Conservation (phyloP, 23 tunicate species). For the Clavelina lepadiformis region DNA sequence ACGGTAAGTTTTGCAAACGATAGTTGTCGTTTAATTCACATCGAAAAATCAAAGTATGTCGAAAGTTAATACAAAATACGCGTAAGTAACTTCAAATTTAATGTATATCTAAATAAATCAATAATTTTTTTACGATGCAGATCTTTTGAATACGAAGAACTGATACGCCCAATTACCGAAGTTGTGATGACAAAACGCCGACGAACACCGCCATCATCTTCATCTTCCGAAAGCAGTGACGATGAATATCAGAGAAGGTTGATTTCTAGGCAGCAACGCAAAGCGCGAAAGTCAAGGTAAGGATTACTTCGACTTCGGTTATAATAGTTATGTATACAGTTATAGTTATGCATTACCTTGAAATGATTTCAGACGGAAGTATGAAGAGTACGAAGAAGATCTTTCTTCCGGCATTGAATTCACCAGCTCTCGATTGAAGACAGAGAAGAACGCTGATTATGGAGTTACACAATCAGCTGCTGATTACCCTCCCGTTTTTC, state of each 20-base stretch:
- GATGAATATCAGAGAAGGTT: conserved; percentile 50
- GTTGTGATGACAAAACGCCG: conserved; percentile 47
- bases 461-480: conserved; percentile 35
- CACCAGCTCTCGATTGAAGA: conserved; percentile 68
- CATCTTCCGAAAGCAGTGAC: conserved; percentile 57
- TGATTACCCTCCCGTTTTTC: conserved; percentile 90
- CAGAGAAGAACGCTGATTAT: conserved; percentile 19
- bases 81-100: neutral
- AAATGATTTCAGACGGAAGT: conserved; percentile 25
- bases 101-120: neutral
- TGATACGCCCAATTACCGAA: conserved; percentile 76
- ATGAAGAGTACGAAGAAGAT: conserved; percentile 94
- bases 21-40: too few relatives aligned
- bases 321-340: neutral
- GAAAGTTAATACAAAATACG: neutral
- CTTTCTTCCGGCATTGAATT: conserved; percentile 93
- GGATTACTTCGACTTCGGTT: neutral
- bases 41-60: too few relatives aligned
- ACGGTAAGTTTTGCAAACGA: conserved; percentile 12
- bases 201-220: conserved; percentile 36
- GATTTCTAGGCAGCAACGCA: conserved; percentile 27
- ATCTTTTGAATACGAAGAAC: conserved; percentile 89
- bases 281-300: conserved; percentile 60
- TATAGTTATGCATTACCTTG: neutral
- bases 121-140: conserved; percentile 15